Base-by-base conservation (phyloP, 2,888 invertebrate genomes). In the Cristatella mucedo region DNA sequence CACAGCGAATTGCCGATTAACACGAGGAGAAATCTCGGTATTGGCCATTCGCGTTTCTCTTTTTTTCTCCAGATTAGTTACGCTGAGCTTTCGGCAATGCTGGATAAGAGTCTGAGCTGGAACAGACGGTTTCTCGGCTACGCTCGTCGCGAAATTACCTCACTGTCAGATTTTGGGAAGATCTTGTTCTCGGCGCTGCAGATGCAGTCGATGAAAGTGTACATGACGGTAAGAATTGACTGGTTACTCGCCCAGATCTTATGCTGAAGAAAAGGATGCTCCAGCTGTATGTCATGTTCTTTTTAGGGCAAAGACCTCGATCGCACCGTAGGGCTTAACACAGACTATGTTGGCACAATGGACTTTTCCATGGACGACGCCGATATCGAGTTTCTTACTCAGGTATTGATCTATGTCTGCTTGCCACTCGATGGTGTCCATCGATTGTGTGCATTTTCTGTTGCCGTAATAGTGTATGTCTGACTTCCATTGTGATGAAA, bases 271-370 rank as follows among this genome's bases (percentile, higher is more conserved):
- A 9, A 26, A 9, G 9, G 7, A 3, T 38, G 5, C 11, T 7
- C 4, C 16, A 11, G n/a, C 16, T 39, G 16, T 21, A 18, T 13
- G 36, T 38, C n/a, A 21, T 40, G 9, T 36, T 6, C 13, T 11
- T 6, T 41, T 11, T 24, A 43, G 40, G 26, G 31, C n/a, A 41
- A 21, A 26, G 63, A 63, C 44, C 46, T 54, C 6, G 46, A 55
- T 21, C 41, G 63, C 29, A 62, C 61, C 11, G 56, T 63, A 15
- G 59, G 59, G 1, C 60, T 63, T 29, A 62, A 62, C 47, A 61
- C 59, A 5, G 63, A 59, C 33, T 60, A 62, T 46, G 55, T 63
- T 11, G 59, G 53, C 4, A 61, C 61, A 3, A 56, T 56, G 16
- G 61, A 62, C 42, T 61, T 59, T 42, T 47, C 43, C 29, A 48